Evolutionary conservation across 2,888 invertebrate species (phyloP), one percentile per base, ranked within the genome.

Genomic region (Ochropleura plecta): DNA sequence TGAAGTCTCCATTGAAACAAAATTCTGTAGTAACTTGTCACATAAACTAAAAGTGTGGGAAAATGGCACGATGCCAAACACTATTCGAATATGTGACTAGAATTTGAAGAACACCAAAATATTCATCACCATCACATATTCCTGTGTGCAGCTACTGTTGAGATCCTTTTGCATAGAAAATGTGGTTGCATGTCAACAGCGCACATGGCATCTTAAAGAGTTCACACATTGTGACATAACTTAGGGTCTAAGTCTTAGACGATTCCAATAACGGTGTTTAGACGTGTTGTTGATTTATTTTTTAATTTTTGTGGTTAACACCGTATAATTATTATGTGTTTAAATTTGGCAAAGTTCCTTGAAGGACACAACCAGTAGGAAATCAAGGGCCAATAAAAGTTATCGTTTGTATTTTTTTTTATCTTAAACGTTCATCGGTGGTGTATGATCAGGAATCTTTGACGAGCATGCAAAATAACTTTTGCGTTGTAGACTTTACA

Each of bases 31-130:
- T 20, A 73, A 62, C 60, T 60, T 30, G 12, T 70, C n/a, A 62
- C 20, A 40, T 70, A 42, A 64, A 80, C 63, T 70, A 75, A 55
- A 62, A 67, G 65, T 42, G 44, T 48, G 2, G 18, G 51, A 30
- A 73, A 79, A 73, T 82, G 81, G 82, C 76, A 12, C 40, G 42
- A 55, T 42, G 64, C 68, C 81, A 81, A 76, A 84, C 65, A 76
- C 76, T 73, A 84, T 84, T 71, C 73, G 14, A 65, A 70, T 44
- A 67, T 69, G 84, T 71, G 84, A 76, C 73, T 48, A 59, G 63
- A 76, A 69, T 76, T 65, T 70, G 14, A 48, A 67, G 57, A 53
- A n/a, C 53, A 71, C n/a, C 10, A 53, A 79, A 67, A 64, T 73
- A 78, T 83, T 69, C 49, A 83, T 68, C 59, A 60, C 49, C 8